Conservation (phyloP, 2,113 vertebrate genomes). For the Rhinopithecus roxellana region DNA sequence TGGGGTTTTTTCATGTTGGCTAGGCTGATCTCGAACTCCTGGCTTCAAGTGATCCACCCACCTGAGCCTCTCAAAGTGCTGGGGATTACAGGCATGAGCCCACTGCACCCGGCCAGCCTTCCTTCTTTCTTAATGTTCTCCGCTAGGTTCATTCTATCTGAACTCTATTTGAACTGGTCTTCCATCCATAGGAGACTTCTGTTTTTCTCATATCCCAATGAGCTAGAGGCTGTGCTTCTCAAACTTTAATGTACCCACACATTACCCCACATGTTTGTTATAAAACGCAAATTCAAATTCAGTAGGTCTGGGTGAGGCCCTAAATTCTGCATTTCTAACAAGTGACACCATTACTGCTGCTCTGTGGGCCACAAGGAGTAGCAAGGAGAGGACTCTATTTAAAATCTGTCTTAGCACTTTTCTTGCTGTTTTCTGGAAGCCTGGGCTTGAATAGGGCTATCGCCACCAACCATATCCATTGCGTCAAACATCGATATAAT, state of each 20-base stretch:
- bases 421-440: constrained; percentile 11
- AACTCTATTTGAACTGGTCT: background rate
- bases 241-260: background rate
- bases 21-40: too few relatives aligned
- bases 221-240: background rate
- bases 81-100: too few relatives aligned
- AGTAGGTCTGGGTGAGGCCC: background rate
- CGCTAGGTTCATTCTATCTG: background rate
- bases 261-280: background rate
- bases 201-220: background rate
- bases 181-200: background rate
- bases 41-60: too few relatives aligned
- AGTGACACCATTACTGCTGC: background rate
- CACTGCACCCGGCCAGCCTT: background rate
- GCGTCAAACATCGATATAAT: constrained; percentile 25
- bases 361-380: background rate
- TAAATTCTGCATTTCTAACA: background rate
- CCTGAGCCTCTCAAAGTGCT: too few relatives aligned
- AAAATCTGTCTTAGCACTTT: background rate
- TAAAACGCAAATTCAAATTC: background rate
- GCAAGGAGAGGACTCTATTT: background rate
- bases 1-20: too few relatives aligned
- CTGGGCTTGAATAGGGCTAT: background rate
- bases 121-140: background rate
- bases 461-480: background rate